A percentile compares a stretch with the other conserved stretches of the same genome.
Evolutionary conservation across 2,888 invertebrate genomes (phyloP).

Genomic region (Chloroclystis v-ata): DNA sequence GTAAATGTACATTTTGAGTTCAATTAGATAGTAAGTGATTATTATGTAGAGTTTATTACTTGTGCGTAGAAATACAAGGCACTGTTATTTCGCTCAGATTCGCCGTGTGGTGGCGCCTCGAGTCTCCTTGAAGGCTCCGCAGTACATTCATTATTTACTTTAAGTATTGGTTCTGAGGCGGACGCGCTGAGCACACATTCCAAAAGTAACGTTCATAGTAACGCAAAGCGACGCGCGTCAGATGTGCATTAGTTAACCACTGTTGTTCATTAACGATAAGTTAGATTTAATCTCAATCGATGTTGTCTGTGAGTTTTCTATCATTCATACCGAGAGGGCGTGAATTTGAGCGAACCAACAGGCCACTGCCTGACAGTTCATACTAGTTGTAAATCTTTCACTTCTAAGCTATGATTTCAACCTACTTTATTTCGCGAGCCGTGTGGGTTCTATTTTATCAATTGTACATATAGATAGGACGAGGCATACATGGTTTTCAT

Average conservation of each 20-base stretch:
- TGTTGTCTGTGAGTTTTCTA: constrained; percentile 74
- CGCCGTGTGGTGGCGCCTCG: constrained; percentile 23
- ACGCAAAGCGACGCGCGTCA: constrained; percentile 58
- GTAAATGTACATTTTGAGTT: constrained; percentile 73
- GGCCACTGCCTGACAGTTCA: constrained; percentile 66
- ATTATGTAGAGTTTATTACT: constrained; percentile 33
- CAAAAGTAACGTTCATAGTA: constrained; percentile 65
- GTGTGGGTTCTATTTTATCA: constrained; percentile 67
- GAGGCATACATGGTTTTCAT: constrained; percentile 64
- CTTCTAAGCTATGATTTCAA: constrained; percentile 36
- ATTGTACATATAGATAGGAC: constrained; percentile 74
- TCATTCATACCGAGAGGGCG: constrained; percentile 67
- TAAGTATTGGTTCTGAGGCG: constrained; percentile 38
- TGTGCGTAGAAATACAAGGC: constrained; percentile 39
- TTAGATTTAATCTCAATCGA: constrained; percentile 75
- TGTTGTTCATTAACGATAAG: constrained; percentile 78
- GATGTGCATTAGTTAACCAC: constrained; percentile 71
- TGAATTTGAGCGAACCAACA: constrained; percentile 75
- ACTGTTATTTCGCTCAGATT: constrained; percentile 69
- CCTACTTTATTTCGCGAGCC: constrained; percentile 68
- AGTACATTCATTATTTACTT: constrained; percentile 30
- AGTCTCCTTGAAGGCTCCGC: constrained; percentile 33
- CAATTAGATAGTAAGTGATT: constrained; percentile 56
- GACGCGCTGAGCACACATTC: constrained; percentile 69
- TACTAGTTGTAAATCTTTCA: constrained; percentile 63